phyloP scores from a whole-genome alignment of 1,140 invertebrate genomes.

The Drosophila kohkoa region DNA sequence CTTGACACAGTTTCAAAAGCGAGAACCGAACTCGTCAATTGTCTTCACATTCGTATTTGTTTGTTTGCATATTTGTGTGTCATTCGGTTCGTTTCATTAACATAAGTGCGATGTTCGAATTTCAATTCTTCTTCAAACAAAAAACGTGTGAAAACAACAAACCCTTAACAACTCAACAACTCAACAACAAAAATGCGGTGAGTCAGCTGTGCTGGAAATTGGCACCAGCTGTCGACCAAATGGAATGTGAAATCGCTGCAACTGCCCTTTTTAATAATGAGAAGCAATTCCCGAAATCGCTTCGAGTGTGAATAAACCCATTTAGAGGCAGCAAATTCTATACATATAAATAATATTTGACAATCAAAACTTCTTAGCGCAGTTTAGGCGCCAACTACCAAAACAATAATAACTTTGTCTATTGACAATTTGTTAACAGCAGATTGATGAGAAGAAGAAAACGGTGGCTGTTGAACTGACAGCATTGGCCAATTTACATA shows the following conservation, averaged over 20 bases:
- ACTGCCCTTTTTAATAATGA: constrained; percentile 14
- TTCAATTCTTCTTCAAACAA: constrained; percentile 52
- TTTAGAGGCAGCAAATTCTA: too few relatives aligned
- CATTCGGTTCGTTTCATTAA: constrained; percentile 49
- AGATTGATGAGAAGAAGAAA: constrained; percentile 47
- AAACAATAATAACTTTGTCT: constrained; percentile 14
- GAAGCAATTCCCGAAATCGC: background rate
- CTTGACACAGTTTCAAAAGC: constrained; percentile 63
- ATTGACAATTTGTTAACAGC: constrained; percentile 26
- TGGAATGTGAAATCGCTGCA: constrained; percentile 43
- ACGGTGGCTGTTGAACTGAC: constrained; percentile 31
- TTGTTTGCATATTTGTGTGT: constrained; percentile 9
- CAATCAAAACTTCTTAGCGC: constrained; percentile 43
- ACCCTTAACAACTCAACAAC: background rate
- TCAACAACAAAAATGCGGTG: constrained; percentile 28
- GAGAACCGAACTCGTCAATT: constrained; percentile 29
- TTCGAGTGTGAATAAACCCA: background rate
- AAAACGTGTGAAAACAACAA: constrained; percentile 58
- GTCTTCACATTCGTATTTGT: constrained; percentile 21
- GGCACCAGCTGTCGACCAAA: constrained; percentile 31
- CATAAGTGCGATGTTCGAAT: constrained; percentile 57
- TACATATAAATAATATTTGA: too few relatives aligned
- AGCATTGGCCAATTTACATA: constrained; percentile 61
- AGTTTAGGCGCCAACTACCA: constrained; percentile 21
- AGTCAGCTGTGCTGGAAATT: constrained; percentile 51